Conservation (phyloP, 2,888 invertebrate species). For the Leptura quadrifasciata region DNA sequence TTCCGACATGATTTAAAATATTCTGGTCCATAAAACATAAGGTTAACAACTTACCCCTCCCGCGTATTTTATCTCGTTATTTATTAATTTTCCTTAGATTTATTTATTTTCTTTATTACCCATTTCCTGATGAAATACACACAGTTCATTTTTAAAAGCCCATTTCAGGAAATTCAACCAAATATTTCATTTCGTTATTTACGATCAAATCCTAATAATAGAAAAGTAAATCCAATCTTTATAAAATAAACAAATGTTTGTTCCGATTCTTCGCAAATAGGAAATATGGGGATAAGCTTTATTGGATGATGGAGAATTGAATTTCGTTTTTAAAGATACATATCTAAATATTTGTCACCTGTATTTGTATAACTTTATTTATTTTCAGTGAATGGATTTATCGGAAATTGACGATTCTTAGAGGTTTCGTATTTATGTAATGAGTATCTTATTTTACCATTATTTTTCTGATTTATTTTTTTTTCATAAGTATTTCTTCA, state of each 20-base stretch:
- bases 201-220: slow-evolving; percentile 12
- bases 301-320: slow-evolving; percentile 13
- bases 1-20: slow-evolving; percentile 3
- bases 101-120: neutral
- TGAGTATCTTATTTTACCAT: too few relatives aligned
- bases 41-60: neutral
- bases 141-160: neutral
- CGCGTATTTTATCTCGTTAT: neutral
- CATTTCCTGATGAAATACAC: slow-evolving; percentile 5
- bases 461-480: too few relatives aligned
- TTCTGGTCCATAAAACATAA: neutral
- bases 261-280: neutral
- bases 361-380: slow-evolving; percentile 5
- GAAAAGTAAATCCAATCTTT: slow-evolving; percentile 9
- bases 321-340: neutral
- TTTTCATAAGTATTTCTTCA: too few relatives aligned
- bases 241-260: neutral
- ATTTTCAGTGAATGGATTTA: slow-evolving; percentile 4
- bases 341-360: neutral
- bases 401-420: neutral
- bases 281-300: slow-evolving; percentile 2
- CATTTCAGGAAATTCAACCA: neutral
- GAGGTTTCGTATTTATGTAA: neutral
- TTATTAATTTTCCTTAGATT: neutral
- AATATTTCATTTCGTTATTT: neutral